These are phyloP conservation scores for Copsychus sechellarum DNA, from an alignment of 2,113 vertebrate genomes.

Conservation along the genomic window DNA sequence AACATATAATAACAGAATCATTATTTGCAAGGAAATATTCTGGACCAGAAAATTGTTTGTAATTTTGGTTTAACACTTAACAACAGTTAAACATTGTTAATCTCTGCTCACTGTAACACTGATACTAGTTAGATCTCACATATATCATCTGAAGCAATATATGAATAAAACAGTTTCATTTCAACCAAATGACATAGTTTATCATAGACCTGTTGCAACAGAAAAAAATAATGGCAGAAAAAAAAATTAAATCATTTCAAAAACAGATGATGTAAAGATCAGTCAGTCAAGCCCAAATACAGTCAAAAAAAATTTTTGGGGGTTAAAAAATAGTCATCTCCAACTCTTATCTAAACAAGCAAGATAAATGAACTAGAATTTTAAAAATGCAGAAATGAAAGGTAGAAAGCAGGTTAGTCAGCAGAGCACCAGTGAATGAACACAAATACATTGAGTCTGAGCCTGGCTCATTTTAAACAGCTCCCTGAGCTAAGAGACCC, in stretches of 20 bases:
- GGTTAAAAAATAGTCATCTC: neutral
- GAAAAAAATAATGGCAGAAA: neutral
- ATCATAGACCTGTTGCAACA: neutral
- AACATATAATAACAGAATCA: neutral
- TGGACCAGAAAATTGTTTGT: neutral
- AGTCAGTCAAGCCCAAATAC: neutral
- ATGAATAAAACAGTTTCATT: constrained; percentile 19
- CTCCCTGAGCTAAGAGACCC: neutral
- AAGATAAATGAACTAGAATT: neutral
- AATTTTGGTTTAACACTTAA: neutral
- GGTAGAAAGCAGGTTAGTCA: neutral
- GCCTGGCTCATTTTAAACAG: neutral
- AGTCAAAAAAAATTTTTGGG: neutral
- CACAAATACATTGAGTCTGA: neutral
- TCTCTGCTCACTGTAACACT: neutral
- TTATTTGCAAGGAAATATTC: neutral
- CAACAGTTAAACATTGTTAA: neutral
- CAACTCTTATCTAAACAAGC: neutral
- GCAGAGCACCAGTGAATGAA: neutral
- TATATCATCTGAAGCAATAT: neutral
- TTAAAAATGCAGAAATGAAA: neutral
- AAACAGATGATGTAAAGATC: neutral
- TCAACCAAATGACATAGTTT: neutral
- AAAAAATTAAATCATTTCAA: neutral
- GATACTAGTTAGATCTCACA: neutral